Base-by-base conservation (phyloP, 92 coral and sea anemone species). In the Epizoanthus illoricatus region DNA sequence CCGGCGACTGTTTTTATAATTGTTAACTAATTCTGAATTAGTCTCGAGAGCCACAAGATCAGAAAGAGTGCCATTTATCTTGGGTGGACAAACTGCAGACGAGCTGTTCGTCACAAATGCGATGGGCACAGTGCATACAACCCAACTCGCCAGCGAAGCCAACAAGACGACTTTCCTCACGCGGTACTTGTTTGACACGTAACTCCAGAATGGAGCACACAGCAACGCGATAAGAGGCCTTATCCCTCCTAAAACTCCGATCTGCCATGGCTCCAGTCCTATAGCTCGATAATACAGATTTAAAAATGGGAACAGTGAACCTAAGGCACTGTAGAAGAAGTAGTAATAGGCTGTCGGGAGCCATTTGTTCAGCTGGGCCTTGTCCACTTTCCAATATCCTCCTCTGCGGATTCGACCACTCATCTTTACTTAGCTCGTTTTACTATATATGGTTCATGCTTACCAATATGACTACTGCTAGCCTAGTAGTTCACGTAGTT, bases 261-360 rank as follows among this genome's bases (percentile, higher is more conserved):
- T 94, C 52, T 94, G 98, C 94, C 92, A 92, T 0, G 98, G 93
- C n/a, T 88, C 86, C 71, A 92, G 80, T 23, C 97, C 95, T 24
- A 94, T 55, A 5, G 92, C 89, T 67, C 92, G 88, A 65, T 89
- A 94, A 65, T 87, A 94, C 69, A 94, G 74, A 71, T 90, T 92
- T 28, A 94, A 78, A 40, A 87, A 94, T 2, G 98, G 98, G 21
- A 94, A 86, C 0, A 92, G 87, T 6, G 98, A 89, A 2, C 98
- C 98, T 17, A 94, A 47, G 6, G 96, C 96, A 4, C 93, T 92
- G 85, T 84, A 94, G 88, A 92, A 94, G 69, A 94, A 81, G 84
- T 88, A 94, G 61, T 89, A 90, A 86, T 89, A 94, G 0, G 79
- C 87, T 12, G 86, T 92, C 5, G 95, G 94, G 40, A 94, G 91